Evolutionary conservation across 2,888 invertebrate species (phyloP).

Genomic region (Atrina japonica): DNA sequence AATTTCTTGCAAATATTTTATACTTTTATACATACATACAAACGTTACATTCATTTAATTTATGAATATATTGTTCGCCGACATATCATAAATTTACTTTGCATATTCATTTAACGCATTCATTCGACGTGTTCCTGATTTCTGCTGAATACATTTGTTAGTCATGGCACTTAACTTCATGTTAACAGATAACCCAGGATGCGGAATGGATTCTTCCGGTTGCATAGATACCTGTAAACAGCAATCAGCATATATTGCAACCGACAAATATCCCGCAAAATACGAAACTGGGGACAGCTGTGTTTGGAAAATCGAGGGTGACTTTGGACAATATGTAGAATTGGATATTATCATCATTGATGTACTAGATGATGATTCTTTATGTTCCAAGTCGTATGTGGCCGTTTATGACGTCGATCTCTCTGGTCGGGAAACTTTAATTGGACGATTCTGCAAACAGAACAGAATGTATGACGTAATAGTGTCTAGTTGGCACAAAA

Average conservation of each 20-base stretch:
- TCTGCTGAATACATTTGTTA: no score
- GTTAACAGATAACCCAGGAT: slow-evolving; percentile 50
- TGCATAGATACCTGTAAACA: slow-evolving; percentile 29
- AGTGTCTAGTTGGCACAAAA: slow-evolving; percentile 46
- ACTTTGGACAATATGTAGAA: slow-evolving; percentile 33
- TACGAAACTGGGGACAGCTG: slow-evolving; percentile 26
- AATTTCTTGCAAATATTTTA: no score
- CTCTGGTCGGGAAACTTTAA: background rate
- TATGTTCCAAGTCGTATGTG: slow-evolving; percentile 37
- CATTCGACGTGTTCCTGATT: no score
- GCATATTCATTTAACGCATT: no score
- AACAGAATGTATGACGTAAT: slow-evolving; percentile 30
- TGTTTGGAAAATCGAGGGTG: slow-evolving; percentile 37
- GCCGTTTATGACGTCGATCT: slow-evolving; percentile 34
- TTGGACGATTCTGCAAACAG: slow-evolving; percentile 36
- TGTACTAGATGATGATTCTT: slow-evolving; percentile 2
- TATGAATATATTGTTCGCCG: no score
- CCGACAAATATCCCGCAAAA: slow-evolving; percentile 38
- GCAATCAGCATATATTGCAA: slow-evolving; percentile 37
- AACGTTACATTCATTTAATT: no score
- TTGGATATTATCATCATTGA: slow-evolving; percentile 33
- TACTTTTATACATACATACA: no score
- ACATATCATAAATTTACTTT: no score
- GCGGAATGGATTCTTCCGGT: slow-evolving; percentile 31
- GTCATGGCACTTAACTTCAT: no score